Evolutionary conservation across 1,140 invertebrate species (phyloP).

Genomic region (Augochlora pura): DNA sequence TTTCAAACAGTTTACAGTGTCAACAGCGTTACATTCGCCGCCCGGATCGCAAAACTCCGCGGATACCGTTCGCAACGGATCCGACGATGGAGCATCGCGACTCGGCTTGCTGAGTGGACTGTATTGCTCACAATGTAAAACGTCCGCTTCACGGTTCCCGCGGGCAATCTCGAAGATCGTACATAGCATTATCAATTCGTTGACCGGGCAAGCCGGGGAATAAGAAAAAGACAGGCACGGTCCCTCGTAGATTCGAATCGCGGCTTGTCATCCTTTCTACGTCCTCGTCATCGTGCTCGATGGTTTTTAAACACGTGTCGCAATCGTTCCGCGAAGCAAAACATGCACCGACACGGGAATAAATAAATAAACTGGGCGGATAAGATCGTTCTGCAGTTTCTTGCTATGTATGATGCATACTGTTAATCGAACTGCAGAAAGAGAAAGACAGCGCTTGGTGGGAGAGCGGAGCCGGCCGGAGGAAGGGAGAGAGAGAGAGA

Average conservation of each 20-base stretch:
- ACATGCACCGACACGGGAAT: conserved; percentile 30
- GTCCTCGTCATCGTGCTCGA: conserved; percentile 23
- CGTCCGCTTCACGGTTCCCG: too few species aligned
- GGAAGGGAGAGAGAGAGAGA: too few species aligned
- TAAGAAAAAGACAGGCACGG: not conserved
- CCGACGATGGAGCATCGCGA: too few species aligned
- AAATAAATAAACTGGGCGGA: conserved; percentile 61
- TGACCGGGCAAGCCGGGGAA: not conserved
- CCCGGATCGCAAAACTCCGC: too few species aligned
- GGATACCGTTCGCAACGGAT: too few species aligned
- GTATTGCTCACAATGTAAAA: too few species aligned
- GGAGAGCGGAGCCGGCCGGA: not conserved
- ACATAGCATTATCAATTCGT: not conserved
- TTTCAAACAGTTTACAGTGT: too few species aligned
- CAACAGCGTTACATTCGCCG: too few species aligned
- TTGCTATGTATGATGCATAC: conserved; percentile 42
- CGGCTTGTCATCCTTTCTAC: not conserved
- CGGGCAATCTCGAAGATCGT: conserved; percentile 28
- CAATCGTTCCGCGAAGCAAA: conserved; percentile 54
- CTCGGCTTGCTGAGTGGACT: too few species aligned
- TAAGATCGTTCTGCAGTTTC: conserved; percentile 40
- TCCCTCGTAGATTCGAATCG: not conserved
- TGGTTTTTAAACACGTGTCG: conserved; percentile 2
- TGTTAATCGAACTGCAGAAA: conserved; percentile 31
- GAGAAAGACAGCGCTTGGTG: conserved; percentile 16